Percentiles rank a stretch among this genome's conserved stretches.
These are phyloP conservation scores for Hoplodrina ambigua DNA, from an alignment of 2,888 invertebrate species.

Conservation along the genomic window DNA sequence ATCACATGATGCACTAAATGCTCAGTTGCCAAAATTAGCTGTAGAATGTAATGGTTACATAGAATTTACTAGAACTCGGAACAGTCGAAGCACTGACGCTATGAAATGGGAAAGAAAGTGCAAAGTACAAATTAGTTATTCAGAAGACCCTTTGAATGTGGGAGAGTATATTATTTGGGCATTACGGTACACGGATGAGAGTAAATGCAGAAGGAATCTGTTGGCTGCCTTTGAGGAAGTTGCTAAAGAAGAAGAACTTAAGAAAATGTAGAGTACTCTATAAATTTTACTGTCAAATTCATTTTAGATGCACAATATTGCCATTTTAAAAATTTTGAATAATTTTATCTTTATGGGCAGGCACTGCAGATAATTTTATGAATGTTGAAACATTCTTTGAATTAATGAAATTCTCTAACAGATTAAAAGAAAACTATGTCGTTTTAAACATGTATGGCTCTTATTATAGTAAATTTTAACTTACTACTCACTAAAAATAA, in stretches of 20 bases:
- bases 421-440: too few species aligned
- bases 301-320: conserved; percentile 14
- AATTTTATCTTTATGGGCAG: background rate
- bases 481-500: background rate
- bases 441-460: background rate
- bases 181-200: conserved; percentile 91
- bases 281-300: conserved; percentile 53
- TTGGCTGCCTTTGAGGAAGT: conserved; percentile 88
- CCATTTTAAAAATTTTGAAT: conserved; percentile 22
- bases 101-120: conserved; percentile 92
- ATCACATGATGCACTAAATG: conserved; percentile 82
- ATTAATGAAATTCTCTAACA: too few species aligned
- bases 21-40: conserved; percentile 83
- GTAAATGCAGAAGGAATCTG: conserved; percentile 91
- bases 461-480: background rate
- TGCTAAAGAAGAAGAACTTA: conserved; percentile 73
- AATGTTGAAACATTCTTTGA: conserved; percentile 5
- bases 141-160: conserved; percentile 86
- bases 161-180: conserved; percentile 91
- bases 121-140: conserved; percentile 92
- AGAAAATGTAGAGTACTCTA: conserved; percentile 59
- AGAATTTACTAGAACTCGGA: conserved; percentile 83
- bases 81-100: conserved; percentile 77
- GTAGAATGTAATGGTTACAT: conserved; percentile 87
- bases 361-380: conserved; percentile 6